Percentiles rank a stretch among this genome's conserved stretches.
Conservation (phyloP, 2,113 vertebrate genomes). For the Salvelinus namaycush region DNA sequence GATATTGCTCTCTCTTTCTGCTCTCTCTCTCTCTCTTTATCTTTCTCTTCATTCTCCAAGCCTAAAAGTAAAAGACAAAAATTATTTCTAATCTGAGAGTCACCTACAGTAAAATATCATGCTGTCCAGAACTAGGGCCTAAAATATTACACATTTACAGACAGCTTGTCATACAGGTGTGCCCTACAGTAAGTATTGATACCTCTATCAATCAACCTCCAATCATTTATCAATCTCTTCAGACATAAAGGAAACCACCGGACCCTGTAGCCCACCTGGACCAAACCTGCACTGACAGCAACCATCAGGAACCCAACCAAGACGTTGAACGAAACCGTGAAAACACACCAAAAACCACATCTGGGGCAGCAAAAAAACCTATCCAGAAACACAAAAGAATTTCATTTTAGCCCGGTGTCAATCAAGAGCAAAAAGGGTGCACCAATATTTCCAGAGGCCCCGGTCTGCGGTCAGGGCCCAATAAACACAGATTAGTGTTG, state of each 20-base stretch:
- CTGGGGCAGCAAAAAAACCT: constrained; percentile 9
- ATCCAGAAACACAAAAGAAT: constrained; percentile 53
- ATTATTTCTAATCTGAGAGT: neutral
- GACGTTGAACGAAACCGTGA: neutral
- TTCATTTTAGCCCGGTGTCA: constrained; percentile 64
- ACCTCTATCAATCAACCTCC: constrained; percentile 61
- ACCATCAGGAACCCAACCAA: neutral
- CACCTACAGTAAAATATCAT: neutral
- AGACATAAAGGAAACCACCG: constrained; percentile 39
- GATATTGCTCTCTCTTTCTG: neutral
- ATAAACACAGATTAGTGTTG: constrained; percentile 74
- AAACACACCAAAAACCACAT: constrained; percentile 13
- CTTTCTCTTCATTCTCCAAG: neutral
- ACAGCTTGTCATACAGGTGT: neutral
- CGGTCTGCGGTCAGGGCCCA: constrained; percentile 56
- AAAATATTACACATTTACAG: too few species aligned
- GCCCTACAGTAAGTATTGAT: neutral
- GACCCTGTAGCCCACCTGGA: constrained; percentile 68
- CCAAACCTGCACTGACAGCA: neutral
- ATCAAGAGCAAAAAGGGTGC: constrained; percentile 52
- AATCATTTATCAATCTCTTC: constrained; percentile 63
- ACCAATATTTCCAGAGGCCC: constrained; percentile 67
- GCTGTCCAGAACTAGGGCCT: neutral
- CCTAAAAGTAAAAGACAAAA: neutral
- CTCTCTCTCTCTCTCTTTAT: neutral